Conservation (phyloP, 2,113 vertebrate genomes). For the Procavia capensis region DNA sequence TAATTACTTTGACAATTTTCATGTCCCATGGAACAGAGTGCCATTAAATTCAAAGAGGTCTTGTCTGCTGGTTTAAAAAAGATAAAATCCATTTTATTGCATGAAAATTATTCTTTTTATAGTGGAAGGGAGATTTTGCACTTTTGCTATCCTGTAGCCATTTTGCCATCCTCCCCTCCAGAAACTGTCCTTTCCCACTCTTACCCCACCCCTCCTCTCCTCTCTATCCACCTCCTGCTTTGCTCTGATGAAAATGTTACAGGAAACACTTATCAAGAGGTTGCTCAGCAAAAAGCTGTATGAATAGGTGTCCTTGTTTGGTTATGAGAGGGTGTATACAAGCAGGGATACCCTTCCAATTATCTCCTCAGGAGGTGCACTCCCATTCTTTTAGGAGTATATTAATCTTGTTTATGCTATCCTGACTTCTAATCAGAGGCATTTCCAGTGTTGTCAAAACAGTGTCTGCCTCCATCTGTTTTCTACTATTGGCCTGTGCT, state of each 20-base stretch:
- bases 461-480: slow-evolving; percentile 61
- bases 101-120: neutral
- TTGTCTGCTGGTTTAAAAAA: neutral
- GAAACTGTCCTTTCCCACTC: neutral
- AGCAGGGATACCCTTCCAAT: neutral
- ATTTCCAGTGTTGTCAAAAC: slow-evolving; percentile 67
- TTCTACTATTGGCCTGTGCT: slow-evolving; percentile 41
- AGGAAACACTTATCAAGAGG: neutral
- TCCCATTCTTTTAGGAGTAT: slow-evolving; percentile 45
- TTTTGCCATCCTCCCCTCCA: neutral
- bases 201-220: neutral
- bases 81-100: neutral
- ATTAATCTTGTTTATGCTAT: slow-evolving; percentile 62
- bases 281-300: neutral
- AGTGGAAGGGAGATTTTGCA: neutral
- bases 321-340: neutral
- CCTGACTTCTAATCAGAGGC: slow-evolving; percentile 60
- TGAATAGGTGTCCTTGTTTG: neutral
- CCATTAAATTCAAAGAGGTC: neutral
- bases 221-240: neutral
- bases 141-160: neutral
- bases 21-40: neutral
- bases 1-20: neutral
- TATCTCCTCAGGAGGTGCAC: neutral
- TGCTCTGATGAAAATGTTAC: neutral